Conservation (phyloP, 2,888 invertebrate species). For the Aporophyla lueneburgensis region DNA sequence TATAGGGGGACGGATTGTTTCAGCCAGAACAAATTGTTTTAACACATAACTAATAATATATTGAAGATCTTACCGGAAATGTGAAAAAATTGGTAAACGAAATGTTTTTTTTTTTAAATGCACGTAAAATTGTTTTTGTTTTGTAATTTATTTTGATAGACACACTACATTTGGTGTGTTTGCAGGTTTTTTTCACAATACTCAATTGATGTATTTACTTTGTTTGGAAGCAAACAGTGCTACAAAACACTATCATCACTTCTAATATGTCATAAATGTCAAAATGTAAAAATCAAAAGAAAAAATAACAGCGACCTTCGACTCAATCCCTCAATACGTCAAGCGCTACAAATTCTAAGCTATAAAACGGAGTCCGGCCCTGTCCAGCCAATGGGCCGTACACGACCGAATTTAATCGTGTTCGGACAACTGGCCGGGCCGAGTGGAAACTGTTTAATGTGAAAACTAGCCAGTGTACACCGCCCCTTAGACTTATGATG, state of each 20-base stretch:
- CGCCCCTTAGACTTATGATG: conserved; percentile 74
- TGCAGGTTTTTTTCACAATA: neutral
- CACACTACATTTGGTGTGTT: too few species aligned
- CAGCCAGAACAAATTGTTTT: neutral
- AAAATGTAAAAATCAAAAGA: neutral
- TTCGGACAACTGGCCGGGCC: conserved; percentile 78
- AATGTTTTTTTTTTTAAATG: too few species aligned
- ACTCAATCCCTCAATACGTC: neutral
- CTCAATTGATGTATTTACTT: too few species aligned
- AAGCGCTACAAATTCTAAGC: conserved; percentile 8
- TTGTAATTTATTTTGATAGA: too few species aligned
- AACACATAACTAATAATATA: too few species aligned
- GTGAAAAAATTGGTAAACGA: too few species aligned
- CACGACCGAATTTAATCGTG: conserved; percentile 83
- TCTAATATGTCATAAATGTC: too few species aligned
- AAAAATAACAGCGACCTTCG: neutral
- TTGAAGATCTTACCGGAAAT: too few species aligned
- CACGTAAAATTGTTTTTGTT: too few species aligned
- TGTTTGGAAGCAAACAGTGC: neutral
- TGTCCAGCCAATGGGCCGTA: conserved; percentile 78
- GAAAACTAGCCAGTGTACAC: conserved; percentile 76
- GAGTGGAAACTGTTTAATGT: conserved; percentile 80
- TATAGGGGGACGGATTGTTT: conserved; percentile 57
- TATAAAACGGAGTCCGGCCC: conserved; percentile 68
- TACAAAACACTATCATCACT: neutral